phyloP scores from a whole-genome alignment of 2,888 invertebrate species.

The Marronus borbonicus region DNA sequence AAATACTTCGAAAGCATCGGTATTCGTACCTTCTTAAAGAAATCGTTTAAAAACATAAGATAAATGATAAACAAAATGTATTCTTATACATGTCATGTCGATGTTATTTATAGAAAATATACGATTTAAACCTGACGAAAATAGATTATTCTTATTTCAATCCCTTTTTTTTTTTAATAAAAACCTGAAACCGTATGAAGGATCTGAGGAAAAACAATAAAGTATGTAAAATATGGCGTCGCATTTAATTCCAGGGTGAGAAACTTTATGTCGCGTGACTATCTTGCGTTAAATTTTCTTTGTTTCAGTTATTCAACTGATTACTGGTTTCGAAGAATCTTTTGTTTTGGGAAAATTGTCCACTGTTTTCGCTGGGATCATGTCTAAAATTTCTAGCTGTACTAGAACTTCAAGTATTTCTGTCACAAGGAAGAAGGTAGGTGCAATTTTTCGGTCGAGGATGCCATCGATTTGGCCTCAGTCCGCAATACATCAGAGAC shows the following conservation, averaged over 20 bases:
- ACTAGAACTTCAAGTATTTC: too few relatives aligned
- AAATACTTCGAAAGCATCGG: slow-evolving; percentile 29
- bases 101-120: slow-evolving; percentile 44
- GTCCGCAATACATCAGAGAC: too few relatives aligned
- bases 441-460: too few relatives aligned
- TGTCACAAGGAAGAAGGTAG: too few relatives aligned
- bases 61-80: slow-evolving; percentile 29
- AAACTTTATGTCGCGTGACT: background rate
- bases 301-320: background rate
- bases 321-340: too few relatives aligned
- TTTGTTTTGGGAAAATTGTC: too few relatives aligned
- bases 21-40: slow-evolving; percentile 38
- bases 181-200: background rate
- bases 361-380: too few relatives aligned
- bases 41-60: slow-evolving; percentile 33
- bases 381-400: too few relatives aligned
- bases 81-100: slow-evolving; percentile 46
- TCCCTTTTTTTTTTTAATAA: background rate
- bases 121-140: slow-evolving; percentile 28
- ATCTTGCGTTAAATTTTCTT: background rate
- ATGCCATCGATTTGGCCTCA: too few relatives aligned
- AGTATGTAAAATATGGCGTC: background rate
- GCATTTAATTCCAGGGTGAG: background rate
- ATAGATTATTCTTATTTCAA: slow-evolving; percentile 18
- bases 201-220: background rate